These are phyloP conservation scores for Pteromalus puparum DNA, from an alignment of 1,140 invertebrate genomes.

Conservation along the genomic window DNA sequence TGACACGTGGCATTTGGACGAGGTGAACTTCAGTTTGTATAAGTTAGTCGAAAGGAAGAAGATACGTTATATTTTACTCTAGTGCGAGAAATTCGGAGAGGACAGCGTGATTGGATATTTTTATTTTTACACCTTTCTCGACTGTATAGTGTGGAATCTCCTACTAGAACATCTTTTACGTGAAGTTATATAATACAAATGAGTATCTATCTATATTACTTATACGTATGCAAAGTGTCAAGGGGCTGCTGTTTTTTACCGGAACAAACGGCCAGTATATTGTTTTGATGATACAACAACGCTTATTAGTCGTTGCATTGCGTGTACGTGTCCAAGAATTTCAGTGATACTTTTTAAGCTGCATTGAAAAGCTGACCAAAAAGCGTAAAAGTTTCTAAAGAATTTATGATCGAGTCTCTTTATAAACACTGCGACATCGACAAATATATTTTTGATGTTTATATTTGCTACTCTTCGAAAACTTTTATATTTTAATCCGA, in stretches of 20 bases:
- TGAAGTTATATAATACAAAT: conserved; percentile 3
- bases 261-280: conserved; percentile 26
- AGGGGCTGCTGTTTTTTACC: conserved; percentile 23
- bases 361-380: neutral
- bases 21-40: too few species aligned
- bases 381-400: conserved; percentile 22
- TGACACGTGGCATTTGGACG: too few species aligned
- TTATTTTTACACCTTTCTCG: neutral
- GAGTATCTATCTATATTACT: neutral
- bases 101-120: neutral
- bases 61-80: too few species aligned
- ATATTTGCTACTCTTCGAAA: too few species aligned
- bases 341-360: neutral
- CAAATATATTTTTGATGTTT: too few species aligned
- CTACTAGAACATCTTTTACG: conserved; percentile 32
- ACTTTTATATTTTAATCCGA: too few species aligned
- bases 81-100: neutral
- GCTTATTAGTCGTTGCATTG: conserved; percentile 16
- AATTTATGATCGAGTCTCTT: neutral
- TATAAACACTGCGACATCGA: neutral
- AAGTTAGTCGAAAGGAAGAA: too few species aligned
- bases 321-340: neutral
- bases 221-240: conserved; percentile 9
- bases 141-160: neutral
- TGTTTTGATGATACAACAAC: neutral